Conservation (phyloP, 2,797 vertebrate genomes). For the Catostomus latipinnis region DNA sequence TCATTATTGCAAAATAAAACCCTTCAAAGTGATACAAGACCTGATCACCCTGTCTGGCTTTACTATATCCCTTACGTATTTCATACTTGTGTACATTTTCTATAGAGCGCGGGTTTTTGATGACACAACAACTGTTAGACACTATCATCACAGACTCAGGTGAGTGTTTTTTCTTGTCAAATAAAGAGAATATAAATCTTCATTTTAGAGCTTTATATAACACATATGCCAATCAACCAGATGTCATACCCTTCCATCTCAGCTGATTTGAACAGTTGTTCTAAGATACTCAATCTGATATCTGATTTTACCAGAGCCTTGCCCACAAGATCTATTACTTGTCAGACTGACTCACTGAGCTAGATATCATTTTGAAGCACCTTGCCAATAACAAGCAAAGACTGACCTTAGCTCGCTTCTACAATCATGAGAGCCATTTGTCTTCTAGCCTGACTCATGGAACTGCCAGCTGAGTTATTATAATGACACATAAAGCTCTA, state of each 20-base stretch:
- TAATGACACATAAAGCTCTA: constrained; percentile 30
- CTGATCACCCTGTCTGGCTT: too few relatives aligned
- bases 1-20: too few relatives aligned
- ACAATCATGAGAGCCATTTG: constrained; percentile 41
- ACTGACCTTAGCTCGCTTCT: constrained; percentile 34
- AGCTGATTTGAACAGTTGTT: too few relatives aligned
- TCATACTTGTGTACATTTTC: constrained; percentile 6
- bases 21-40: too few relatives aligned
- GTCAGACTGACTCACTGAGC: constrained; percentile 7
- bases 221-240: too few relatives aligned
- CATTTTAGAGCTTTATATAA: too few relatives aligned
- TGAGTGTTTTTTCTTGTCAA: background rate
- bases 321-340: background rate
- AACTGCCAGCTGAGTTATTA: background rate
- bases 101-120: constrained; percentile 48
- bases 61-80: background rate
- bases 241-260: too few relatives aligned
- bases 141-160: constrained; percentile 9
- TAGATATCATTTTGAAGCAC: constrained; percentile 11
- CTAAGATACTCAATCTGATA: too few relatives aligned
- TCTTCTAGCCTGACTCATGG: constrained; percentile 32
- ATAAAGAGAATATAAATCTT: too few relatives aligned
- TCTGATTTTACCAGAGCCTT: too few relatives aligned
- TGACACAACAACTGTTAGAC: constrained; percentile 22
- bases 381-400: constrained; percentile 23